Conservation (phyloP, 2,888 invertebrate species). For the Anthoptus insignis region DNA sequence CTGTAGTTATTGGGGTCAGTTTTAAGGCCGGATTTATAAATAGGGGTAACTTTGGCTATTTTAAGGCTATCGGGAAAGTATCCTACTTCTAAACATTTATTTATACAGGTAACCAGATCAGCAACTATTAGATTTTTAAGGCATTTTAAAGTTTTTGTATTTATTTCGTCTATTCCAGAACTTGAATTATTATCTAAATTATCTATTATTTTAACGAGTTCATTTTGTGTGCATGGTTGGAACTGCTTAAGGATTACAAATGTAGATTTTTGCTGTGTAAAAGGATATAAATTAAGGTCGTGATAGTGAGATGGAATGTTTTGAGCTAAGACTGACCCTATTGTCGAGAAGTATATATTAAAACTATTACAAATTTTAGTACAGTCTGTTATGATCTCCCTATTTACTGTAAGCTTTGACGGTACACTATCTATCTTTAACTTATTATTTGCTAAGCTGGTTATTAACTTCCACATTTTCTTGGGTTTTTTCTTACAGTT, state of each 20-base stretch:
- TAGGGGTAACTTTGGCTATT: conserved; percentile 4
- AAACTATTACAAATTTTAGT: not conserved
- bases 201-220: not conserved
- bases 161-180: conserved; percentile 1
- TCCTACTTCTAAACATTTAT: conserved; percentile 4
- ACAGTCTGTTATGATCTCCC: conserved; percentile 1
- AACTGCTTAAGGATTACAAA: not conserved
- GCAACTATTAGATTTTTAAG: not conserved
- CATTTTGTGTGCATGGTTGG: conserved; percentile 1
- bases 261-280: not conserved
- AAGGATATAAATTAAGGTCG: not conserved
- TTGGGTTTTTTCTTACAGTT: not conserved
- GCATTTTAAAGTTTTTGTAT: conserved; percentile 2
- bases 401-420: not conserved
- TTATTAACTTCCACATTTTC: conserved; percentile 2
- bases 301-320: not conserved
- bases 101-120: not conserved
- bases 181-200: conserved; percentile 10
- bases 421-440: not conserved
- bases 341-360: conserved; percentile 4
- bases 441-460: not conserved
- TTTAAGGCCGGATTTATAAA: not conserved
- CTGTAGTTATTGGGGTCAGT: conserved; percentile 7
- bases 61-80: not conserved
- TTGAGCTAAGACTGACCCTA: not conserved